Base-by-base conservation (phyloP, 1,140 invertebrate genomes). In the Atta colombica region DNA sequence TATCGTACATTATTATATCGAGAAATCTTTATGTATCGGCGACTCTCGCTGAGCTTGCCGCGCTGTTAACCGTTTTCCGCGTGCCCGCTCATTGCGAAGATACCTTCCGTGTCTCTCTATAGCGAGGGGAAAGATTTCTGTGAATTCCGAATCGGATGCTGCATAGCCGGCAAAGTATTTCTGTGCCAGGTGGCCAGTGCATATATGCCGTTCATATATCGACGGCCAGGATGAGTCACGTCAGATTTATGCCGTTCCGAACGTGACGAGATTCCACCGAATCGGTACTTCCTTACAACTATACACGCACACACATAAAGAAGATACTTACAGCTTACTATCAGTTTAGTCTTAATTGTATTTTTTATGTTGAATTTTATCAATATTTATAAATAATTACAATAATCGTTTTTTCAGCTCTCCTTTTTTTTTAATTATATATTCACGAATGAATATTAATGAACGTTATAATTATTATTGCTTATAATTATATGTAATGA, bases 161-260 rank as follows among this genome's bases (percentile, higher is more conserved):
- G 66, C 78, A 82, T 72, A 82, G 31, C 66, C 35, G 53, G 68
- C 35, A 72, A 60, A 72, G 35, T 72, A 82, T 82, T 82, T 82
- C 68, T 66, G 65, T 28, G 31, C 61, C 68, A 72, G 80, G 18
- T 82, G 53, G 53, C 21, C 21, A 21, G 21, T 45, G 68, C 68
- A 49, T n/a, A n/a, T n/a, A n/a, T n/a, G 45, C n/a, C 77, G 66
- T 53, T 63, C 39, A n/a, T 18, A n/a, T 66, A 78, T 86, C 84
- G 84, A 82, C 65, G 39, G 39, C 39, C 25, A 39, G 60, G 75
- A 60, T 80, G 66, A 86, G 75, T 86, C 77, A 61, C 39, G 84
- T 80, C 75, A 60, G 84, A 86, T 86, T 86, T 86, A 86, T 86
- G 65, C 63, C 60, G 51, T 18, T 39, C 69, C 69, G 65, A 7